Evolutionary conservation across 2,888 invertebrate species (phyloP), one percentile per base, ranked within the genome.

Genomic region (Xanthostigma xanthostigma): DNA sequence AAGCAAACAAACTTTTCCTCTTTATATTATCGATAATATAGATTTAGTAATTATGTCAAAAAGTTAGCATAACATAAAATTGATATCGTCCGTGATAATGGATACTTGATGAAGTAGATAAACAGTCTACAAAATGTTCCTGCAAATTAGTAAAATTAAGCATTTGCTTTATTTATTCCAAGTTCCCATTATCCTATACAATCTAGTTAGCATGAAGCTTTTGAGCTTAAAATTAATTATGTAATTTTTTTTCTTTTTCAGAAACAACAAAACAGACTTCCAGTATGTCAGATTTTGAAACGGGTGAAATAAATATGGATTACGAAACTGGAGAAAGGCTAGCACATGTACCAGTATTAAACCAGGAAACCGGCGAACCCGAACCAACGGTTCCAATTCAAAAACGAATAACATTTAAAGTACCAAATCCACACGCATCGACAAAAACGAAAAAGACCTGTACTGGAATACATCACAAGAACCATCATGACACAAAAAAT

Each of bases 351-450:
- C 62, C 54, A 27, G 53, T 49, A 45, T 53, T 71, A 1, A 71
- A 75, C 53, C 62, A 64, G 1, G 75, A 76, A 63, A 76, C 75
- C 0, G 75, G 75, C 1, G 76, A 75, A 58, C 64, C 67, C 1
- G 59, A 60, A 36, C 51, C 62, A 1, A 53, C 33, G 53, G 57
- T 46, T 50, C 55, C 65, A 63, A 50, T 61, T 61, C 37, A 63
- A 63, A 50, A 64, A 68, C 27, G 72, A 69, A 54, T 66, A 68
- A 56, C 67, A 17, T 62, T 62, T 49, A 60, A 59, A 55, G 57
- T 63, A 3, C 61, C 61, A 14, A 51, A 57, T 56, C 12, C 56
- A 48, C 17, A 34, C 41, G 33, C 36, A 12, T 38, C 39, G 33
- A 42, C 41, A 41, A 50, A 35, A 41, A 48, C 11, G 12, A 44